A percentile compares a stretch with the other conserved stretches of the same genome.
Evolutionary conservation across 2,113 vertebrate species (phyloP).

Genomic region (Psittacara wagleri): DNA sequence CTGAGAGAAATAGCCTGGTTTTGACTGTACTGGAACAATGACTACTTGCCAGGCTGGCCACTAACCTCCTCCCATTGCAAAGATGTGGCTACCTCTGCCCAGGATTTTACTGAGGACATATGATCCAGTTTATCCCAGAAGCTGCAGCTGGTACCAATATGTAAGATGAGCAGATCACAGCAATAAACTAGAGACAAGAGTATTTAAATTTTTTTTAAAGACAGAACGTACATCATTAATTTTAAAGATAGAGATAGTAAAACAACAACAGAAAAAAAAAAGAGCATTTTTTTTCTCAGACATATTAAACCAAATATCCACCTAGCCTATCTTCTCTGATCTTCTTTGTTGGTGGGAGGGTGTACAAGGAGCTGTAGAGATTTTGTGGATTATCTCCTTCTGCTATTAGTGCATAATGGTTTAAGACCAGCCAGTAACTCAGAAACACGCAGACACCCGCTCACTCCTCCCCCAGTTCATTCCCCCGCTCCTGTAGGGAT

Average conservation of each 20-base stretch:
- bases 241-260: not conserved
- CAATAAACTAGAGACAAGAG: not conserved
- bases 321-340: not conserved
- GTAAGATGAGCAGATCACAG: not conserved
- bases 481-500: no score
- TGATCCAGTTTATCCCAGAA: not conserved
- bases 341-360: not conserved
- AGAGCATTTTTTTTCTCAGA: not conserved
- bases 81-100: not conserved
- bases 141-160: not conserved
- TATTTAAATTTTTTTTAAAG: not conserved
- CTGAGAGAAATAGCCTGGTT: not conserved
- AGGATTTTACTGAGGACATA: not conserved
- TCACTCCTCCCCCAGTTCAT: no score
- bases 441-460: no score
- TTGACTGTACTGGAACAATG: not conserved
- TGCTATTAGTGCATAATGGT: not conserved
- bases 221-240: not conserved
- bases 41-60: not conserved
- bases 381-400: not conserved
- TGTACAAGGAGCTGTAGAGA: not conserved
- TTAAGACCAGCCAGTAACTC: no score
- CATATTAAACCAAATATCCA: not conserved
- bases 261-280: not conserved
- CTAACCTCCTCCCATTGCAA: not conserved